Evolutionary conservation across 2,113 vertebrate genomes (phyloP).

Genomic region (Muntiacus muntjak): DNA sequence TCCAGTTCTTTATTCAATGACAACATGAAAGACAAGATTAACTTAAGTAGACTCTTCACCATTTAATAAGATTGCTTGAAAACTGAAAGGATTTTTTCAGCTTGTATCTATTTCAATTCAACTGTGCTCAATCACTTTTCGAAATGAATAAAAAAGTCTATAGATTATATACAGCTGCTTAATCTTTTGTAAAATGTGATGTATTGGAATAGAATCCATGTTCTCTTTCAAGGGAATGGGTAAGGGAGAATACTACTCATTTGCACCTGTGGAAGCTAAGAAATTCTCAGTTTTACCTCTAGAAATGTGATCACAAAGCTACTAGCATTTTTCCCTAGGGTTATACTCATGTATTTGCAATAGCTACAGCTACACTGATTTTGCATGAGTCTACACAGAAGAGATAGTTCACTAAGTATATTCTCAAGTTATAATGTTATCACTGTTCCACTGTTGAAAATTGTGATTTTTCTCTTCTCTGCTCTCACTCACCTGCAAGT

Average conservation of each 20-base stretch:
- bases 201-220: neutral
- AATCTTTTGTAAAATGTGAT: constrained; percentile 17
- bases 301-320: neutral
- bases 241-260: neutral
- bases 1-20: constrained; percentile 45
- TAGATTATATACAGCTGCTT: neutral
- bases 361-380: neutral
- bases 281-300: neutral
- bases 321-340: neutral
- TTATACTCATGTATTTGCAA: neutral
- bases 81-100: constrained; percentile 33
- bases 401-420: neutral
- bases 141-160: constrained; percentile 19
- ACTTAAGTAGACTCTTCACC: constrained; percentile 8
- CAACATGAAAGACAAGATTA: constrained; percentile 46
- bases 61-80: constrained; percentile 47
- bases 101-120: neutral
- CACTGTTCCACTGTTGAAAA: neutral
- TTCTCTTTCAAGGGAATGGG: neutral
- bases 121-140: constrained; percentile 7
- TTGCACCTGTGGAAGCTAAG: neutral
- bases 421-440: neutral
- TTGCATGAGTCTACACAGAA: neutral
- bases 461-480: neutral
- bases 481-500: neutral